Percentiles rank a stretch among this genome's conserved stretches.
Evolutionary conservation across 2,113 vertebrate species (phyloP).

Genomic region (Nothoprocta perdicaria): DNA sequence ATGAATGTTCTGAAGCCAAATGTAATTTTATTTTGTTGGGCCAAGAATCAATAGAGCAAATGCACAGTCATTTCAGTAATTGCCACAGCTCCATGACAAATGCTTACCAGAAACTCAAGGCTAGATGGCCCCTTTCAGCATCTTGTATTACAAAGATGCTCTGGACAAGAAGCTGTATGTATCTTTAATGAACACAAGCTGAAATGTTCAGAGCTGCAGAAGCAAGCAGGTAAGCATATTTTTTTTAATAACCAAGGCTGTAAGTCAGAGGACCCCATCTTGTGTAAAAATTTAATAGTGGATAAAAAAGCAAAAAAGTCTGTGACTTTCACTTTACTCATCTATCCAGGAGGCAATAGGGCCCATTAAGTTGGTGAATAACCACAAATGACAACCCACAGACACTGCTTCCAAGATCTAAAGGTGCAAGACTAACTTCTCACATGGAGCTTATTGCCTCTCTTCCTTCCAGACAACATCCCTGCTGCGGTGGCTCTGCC

Average conservation of each 20-base stretch:
- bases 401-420: not conserved
- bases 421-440: not conserved
- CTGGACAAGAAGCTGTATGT: not conserved
- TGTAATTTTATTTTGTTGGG: constrained; percentile 56
- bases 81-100: constrained; percentile 42
- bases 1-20: constrained; percentile 60
- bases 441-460: not conserved
- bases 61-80: constrained; percentile 58
- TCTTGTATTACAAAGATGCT: not conserved
- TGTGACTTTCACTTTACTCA: not conserved
- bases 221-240: not conserved
- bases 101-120: not conserved
- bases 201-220: not conserved
- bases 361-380: not conserved
- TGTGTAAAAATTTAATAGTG: not conserved
- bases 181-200: not conserved
- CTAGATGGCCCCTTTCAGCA: not conserved
- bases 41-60: constrained; percentile 49
- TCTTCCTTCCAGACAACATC: not conserved
- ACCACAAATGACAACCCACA: not conserved
- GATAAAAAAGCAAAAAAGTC: not conserved
- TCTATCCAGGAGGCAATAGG: not conserved
- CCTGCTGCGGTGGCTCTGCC: not conserved
- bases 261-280: not conserved
- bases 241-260: not conserved